These are phyloP conservation scores for Tympanuchus pallidicinctus DNA, from an alignment of 2,113 vertebrate species.

Conservation along the genomic window DNA sequence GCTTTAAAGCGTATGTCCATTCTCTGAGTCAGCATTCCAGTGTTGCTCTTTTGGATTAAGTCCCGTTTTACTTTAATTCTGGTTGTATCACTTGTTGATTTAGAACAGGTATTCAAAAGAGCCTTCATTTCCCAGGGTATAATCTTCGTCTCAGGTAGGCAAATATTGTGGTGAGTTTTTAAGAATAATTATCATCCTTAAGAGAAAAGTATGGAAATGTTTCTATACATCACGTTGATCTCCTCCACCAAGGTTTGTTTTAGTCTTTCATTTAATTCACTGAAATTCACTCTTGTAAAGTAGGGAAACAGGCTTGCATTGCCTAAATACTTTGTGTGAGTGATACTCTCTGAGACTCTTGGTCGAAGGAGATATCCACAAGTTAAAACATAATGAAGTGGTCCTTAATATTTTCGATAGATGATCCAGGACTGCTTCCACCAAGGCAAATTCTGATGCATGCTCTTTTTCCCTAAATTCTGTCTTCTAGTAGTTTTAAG, in stretches of 20 bases:
- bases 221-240: not conserved
- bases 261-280: conserved; percentile 4
- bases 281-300: not conserved
- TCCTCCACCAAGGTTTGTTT: not conserved
- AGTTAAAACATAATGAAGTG: conserved; percentile 28
- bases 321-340: not conserved
- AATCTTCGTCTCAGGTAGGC: conserved; percentile 19
- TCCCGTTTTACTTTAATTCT: not conserved
- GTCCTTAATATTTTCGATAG: conserved; percentile 28
- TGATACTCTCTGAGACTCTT: not conserved
- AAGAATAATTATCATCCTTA: conserved; percentile 17
- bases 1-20: not conserved
- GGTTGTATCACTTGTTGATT: not conserved
- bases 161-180: conserved; percentile 37
- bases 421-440: not conserved
- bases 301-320: not conserved
- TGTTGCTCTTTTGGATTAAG: not conserved
- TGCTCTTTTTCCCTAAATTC: not conserved
- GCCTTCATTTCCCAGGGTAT: conserved; percentile 10
- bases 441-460: not conserved
- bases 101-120: conserved; percentile 17
- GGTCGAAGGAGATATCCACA: conserved; percentile 40
- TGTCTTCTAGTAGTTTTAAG: not conserved
- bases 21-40: not conserved
- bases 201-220: conserved; percentile 7